Base-by-base conservation (phyloP, 2,113 vertebrate genomes). In the Lasiurus borealis region DNA sequence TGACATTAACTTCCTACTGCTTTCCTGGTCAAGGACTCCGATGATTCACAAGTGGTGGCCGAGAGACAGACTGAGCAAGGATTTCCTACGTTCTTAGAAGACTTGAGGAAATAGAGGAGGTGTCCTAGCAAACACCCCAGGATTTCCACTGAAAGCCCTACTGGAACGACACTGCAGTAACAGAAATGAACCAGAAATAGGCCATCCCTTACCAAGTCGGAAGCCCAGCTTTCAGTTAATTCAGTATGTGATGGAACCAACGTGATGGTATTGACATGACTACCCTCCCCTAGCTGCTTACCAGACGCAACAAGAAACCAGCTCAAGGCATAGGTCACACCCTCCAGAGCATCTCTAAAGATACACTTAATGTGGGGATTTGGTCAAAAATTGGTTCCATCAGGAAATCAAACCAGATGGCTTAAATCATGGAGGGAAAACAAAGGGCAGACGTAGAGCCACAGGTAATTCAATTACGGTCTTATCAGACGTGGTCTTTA, bases 231-330 rank as follows among this genome's bases (percentile, higher is more conserved):
- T 93, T 16, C 57, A 57, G 46, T 73, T 14, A 52, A 94, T 25
- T 66, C 52, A 88, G 25, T 36, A 66, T 81, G 68, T 76, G 29
- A 92, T 19, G 88, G 29, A 44, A 72, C 77, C 71, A 29, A 57
- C 36, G 40, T 80, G n/a, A 90, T 19, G 88, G 23, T 40, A 46
- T 81, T 44, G 69, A 81, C 89, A 78, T 73, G n/a, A 80, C 44
- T 19, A 0, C 75, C 54, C 48, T 85, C 36, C 1, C 27, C 73
- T 77, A 73, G 46, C 27, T 62, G 27, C 23, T 11, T 68, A 52
- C 7, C n/a, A 92, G 13, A 91, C 34, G n/a, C 72, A 66, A 83
- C 87, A 94, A 84, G 15, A 90, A 87, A n/a, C 54, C 40, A 44
- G 90, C 64, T 80, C 7, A 25, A 92, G 18, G 29, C 15, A 59